Conservation (phyloP, 2,888 invertebrate genomes). For the Tillus elongatus region DNA sequence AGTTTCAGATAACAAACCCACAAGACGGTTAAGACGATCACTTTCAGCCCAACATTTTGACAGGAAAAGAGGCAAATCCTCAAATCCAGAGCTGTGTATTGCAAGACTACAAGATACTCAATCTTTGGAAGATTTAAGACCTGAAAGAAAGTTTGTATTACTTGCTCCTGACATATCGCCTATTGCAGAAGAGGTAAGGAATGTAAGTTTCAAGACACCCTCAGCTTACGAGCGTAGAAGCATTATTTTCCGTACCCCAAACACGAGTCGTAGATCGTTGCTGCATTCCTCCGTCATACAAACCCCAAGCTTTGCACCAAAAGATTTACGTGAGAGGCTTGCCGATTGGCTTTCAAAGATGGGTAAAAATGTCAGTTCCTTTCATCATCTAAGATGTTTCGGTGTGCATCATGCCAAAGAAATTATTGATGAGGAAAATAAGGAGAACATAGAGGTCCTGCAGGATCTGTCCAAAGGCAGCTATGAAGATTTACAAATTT, state of each 20-base stretch:
- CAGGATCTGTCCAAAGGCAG: slow-evolving; percentile 34
- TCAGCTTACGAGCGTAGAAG: slow-evolving; percentile 13
- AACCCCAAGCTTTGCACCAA: slow-evolving; percentile 10
- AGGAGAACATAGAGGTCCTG: slow-evolving; percentile 45
- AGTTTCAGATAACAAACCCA: slow-evolving; percentile 3
- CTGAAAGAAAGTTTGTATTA: neutral
- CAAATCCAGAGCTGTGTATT: slow-evolving; percentile 6
- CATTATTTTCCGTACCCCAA: slow-evolving; percentile 9
- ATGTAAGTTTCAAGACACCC: slow-evolving; percentile 16
- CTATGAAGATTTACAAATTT: slow-evolving; percentile 25
- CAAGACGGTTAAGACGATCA: slow-evolving; percentile 17
- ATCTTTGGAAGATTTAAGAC: slow-evolving; percentile 1
- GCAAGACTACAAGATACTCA: neutral
- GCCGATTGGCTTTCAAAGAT: slow-evolving; percentile 47
- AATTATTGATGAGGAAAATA: slow-evolving; percentile 43
- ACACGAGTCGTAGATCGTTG: slow-evolving; percentile 9
- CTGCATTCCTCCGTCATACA: slow-evolving; percentile 11
- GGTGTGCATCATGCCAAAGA: slow-evolving; percentile 16
- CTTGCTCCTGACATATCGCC: slow-evolving; percentile 7
- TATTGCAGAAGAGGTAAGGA: neutral
- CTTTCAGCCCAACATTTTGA: slow-evolving; percentile 21
- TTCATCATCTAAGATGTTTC: slow-evolving; percentile 49
- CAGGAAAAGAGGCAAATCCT: slow-evolving; percentile 14
- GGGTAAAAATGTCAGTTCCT: slow-evolving; percentile 44
- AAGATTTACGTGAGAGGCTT: slow-evolving; percentile 41